phyloP scores from a whole-genome alignment of 2,888 invertebrate species.

The Sisyra terminalis region DNA sequence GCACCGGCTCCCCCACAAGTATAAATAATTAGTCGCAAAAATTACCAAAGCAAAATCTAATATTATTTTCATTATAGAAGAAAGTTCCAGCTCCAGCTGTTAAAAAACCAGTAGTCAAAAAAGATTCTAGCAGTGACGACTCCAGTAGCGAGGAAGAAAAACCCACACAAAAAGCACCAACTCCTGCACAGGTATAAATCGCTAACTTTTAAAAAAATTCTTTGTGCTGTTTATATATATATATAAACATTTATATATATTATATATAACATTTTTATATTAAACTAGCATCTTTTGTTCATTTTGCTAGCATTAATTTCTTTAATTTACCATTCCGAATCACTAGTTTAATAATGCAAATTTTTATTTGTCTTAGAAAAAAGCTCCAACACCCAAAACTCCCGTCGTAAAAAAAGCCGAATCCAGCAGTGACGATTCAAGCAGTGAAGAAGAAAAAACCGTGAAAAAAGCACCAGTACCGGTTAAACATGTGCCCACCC shows the following conservation, averaged over 20 bases:
- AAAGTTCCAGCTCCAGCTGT: neutral
- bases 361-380: too few relatives aligned
- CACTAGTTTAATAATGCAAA: too few relatives aligned
- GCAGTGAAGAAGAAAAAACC: neutral
- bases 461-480: constrained; percentile 10
- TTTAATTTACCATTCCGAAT: too few relatives aligned
- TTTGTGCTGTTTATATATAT: too few relatives aligned
- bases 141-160: constrained; percentile 15
- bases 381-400: neutral
- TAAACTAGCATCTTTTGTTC: too few relatives aligned
- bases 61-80: neutral
- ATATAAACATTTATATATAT: too few relatives aligned
- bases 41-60: neutral
- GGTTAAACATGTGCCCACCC: neutral
- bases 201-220: too few relatives aligned
- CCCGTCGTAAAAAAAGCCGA: neutral
- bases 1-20: constrained; percentile 7
- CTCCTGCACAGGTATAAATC: neutral
- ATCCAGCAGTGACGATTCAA: neutral
- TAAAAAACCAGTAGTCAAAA: constrained; percentile 7
- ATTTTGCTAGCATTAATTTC: too few relatives aligned
- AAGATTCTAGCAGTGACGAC: constrained; percentile 16
- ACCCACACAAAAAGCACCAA: constrained; percentile 9
- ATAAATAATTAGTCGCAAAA: neutral
- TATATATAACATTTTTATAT: too few relatives aligned